Percentiles rank a stretch among this genome's conserved stretches.
Conservation (phyloP, 2,797 vertebrate genomes). For the Dicrostonyx torquatus region DNA sequence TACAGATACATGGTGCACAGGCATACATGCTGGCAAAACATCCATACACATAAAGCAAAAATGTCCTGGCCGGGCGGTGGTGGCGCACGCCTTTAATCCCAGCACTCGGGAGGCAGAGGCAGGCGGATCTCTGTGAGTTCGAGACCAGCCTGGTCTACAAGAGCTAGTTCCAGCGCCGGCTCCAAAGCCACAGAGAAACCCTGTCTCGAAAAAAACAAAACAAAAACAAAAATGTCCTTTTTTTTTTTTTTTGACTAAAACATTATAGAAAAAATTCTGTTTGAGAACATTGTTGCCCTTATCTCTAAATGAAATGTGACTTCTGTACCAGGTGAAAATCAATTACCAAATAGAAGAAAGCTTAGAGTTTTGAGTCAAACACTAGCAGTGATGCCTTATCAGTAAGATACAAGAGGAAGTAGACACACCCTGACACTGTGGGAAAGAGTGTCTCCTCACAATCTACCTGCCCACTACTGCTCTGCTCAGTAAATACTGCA, state of each 20-base stretch:
- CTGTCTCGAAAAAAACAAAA: too few species aligned
- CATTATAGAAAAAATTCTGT: neutral
- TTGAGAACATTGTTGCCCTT: slow-evolving; percentile 41
- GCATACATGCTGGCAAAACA: neutral
- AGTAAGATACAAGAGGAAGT: neutral
- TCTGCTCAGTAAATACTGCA: neutral
- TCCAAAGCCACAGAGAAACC: too few species aligned
- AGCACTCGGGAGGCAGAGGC: too few species aligned
- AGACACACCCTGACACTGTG: neutral
- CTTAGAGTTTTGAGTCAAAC: neutral
- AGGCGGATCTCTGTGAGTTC: too few species aligned
- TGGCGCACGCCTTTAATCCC: too few species aligned
- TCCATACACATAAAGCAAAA: neutral
- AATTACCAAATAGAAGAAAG: slow-evolving; percentile 44
- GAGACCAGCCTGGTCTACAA: too few species aligned
- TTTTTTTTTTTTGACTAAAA: neutral
- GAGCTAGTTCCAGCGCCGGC: too few species aligned
- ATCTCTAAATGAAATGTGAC: slow-evolving; percentile 42
- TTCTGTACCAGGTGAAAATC: neutral
- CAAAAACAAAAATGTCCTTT: neutral
- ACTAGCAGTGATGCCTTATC: neutral
- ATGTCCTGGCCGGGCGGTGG: too few species aligned
- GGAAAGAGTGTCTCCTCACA: neutral
- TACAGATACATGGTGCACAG: neutral
- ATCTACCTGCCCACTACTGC: neutral